phyloP scores from a whole-genome alignment of 1,140 invertebrate species.

The Brachionus rotundiformis region DNA sequence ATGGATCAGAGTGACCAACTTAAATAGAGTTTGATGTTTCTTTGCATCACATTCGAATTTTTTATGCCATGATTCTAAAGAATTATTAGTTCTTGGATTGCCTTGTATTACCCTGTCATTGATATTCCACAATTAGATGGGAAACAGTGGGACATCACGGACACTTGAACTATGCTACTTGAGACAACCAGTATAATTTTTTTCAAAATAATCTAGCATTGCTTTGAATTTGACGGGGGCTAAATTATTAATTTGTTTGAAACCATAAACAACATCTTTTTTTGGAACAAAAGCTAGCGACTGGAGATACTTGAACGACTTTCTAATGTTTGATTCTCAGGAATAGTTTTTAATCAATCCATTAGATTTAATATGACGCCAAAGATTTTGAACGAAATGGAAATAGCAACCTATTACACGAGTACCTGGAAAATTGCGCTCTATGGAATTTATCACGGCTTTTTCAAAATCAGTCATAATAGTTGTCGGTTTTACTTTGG shows the following conservation, averaged over 20 bases:
- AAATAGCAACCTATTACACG: not conserved
- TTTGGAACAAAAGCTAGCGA: not conserved
- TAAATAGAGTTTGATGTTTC: not conserved
- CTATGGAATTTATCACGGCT: not conserved
- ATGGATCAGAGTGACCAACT: too few species aligned
- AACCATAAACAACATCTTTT: slow-evolving; percentile 29
- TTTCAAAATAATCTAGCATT: not conserved
- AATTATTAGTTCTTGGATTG: not conserved
- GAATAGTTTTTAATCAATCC: not conserved
- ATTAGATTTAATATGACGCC: not conserved
- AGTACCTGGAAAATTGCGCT: not conserved
- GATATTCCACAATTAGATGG: not conserved
- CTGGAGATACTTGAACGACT: not conserved
- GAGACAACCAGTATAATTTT: slow-evolving; percentile 2
- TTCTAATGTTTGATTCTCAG: not conserved
- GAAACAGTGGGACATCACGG: not conserved
- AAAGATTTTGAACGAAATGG: slow-evolving; percentile 18
- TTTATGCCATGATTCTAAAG: slow-evolving; percentile 5
- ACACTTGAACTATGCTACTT: not conserved
- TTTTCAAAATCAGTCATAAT: slow-evolving; percentile 29
- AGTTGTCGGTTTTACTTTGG: not conserved
- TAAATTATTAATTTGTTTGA: not conserved
- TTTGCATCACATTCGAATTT: not conserved
- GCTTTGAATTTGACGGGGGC: not conserved
- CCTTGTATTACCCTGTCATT: not conserved